These are phyloP conservation scores for Eupithecia insigniata DNA, from an alignment of 2,888 invertebrate genomes.

Conservation along the genomic window DNA sequence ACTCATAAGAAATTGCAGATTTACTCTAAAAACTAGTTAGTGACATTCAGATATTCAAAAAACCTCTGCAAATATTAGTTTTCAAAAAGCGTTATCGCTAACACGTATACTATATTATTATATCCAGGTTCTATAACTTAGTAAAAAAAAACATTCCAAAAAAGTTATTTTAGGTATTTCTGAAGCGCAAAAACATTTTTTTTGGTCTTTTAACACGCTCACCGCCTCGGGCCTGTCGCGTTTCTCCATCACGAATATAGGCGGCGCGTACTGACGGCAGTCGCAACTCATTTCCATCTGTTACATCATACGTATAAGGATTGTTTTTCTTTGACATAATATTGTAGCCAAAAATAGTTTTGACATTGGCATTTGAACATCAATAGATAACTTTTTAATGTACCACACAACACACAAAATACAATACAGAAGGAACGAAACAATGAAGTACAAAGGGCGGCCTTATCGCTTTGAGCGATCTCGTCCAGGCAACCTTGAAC, in stretches of 20 bases:
- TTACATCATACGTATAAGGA: neutral
- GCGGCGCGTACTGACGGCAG: constrained; percentile 77
- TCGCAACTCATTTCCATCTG: constrained; percentile 82
- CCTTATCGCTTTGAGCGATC: too few species aligned
- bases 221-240: constrained; percentile 78
- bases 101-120: too few species aligned
- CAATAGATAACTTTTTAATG: too few species aligned
- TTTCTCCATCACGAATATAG: constrained; percentile 77
- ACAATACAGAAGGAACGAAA: too few species aligned
- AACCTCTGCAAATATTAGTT: constrained; percentile 45
- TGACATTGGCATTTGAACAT: neutral
- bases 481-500: too few species aligned
- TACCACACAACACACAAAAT: too few species aligned
- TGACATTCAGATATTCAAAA: constrained; percentile 38
- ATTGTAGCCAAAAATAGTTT: neutral
- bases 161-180: neutral
- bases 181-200: constrained; percentile 16
- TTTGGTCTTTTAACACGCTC: constrained; percentile 45
- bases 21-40: constrained; percentile 25
- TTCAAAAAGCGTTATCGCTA: constrained; percentile 36
- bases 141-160: constrained; percentile 1
- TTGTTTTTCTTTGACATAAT: neutral
- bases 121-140: neutral
- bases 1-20: neutral
- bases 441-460: too few species aligned